Evolutionary conservation across 2,888 invertebrate species (phyloP).

Genomic region (Ptycholaimellus sp.): DNA sequence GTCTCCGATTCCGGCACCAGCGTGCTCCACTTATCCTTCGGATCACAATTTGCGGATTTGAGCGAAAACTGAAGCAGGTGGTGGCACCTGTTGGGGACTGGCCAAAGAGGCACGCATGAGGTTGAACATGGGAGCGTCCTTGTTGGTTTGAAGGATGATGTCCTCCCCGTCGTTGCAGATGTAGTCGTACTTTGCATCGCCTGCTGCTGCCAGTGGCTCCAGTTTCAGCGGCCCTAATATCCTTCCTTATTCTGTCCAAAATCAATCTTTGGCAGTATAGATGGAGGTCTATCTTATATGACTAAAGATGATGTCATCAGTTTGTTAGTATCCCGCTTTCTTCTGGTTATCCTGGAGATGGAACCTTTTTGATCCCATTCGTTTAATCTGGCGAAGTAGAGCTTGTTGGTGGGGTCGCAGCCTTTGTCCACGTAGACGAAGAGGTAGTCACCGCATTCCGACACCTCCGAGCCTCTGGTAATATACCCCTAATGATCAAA

Average conservation of each 20-base stretch:
- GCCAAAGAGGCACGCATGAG: slow-evolving; percentile 46
- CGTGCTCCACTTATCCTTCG: slow-evolving; percentile 51
- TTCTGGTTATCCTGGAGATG: slow-evolving; percentile 40
- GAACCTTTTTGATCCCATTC: neutral
- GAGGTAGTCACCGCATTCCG: slow-evolving; percentile 69
- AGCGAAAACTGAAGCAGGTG: neutral
- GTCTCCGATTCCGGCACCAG: slow-evolving; percentile 56
- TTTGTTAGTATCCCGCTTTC: slow-evolving; percentile 25
- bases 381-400: no score
- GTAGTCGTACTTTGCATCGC: slow-evolving; percentile 82
- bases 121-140: slow-evolving; percentile 69
- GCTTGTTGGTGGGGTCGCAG: slow-evolving; percentile 59
- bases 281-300: neutral
- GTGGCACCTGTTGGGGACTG: neutral
- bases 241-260: neutral
- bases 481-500: slow-evolving; percentile 1
- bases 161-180: slow-evolving; percentile 62
- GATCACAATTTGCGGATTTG: slow-evolving; percentile 35
- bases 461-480: slow-evolving; percentile 53
- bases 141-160: slow-evolving; percentile 72
- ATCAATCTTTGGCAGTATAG: neutral
- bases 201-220: slow-evolving; percentile 55
- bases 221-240: slow-evolving; percentile 39
- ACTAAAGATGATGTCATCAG: slow-evolving; percentile 14
- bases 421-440: slow-evolving; percentile 58